Base-by-base conservation (phyloP, 2,888 invertebrate genomes). In the Dasysyrphus albostriatus region DNA sequence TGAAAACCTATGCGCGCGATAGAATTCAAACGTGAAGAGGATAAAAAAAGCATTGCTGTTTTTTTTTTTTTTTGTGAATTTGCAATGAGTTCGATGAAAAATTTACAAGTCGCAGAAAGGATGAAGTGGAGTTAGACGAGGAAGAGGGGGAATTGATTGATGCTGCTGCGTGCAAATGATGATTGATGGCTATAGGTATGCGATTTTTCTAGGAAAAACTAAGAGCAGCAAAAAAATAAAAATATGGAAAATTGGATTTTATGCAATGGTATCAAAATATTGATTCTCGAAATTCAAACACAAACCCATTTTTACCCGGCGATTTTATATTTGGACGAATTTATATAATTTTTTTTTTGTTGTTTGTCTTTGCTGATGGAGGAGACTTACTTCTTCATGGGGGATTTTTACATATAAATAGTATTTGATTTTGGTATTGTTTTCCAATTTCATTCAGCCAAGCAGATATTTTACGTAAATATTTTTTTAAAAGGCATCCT, bases 121-220 rank as follows among this genome's bases (percentile, higher is more conserved):
- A 7, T 42, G 34, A 3, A 1, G n/a, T 24, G 0, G 58, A 6
- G 14, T 2, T 10, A 16, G 29, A 7, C 44, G 29, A 14, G 14
- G 1, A 16, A n/a, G n/a, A n/a, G n/a, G 29, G 5, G 9, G 10
- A 16, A n/a, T 75, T 75, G 75, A 75, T 75, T 75, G 75, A 75
- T 75, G 56, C 65, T 67, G 14, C 49, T 75, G 24, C 29, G 44
- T 65, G 39, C 16, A 54, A 75, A 56, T 65, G 75, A 65, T 75
- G 75, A 75, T 75, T 75, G 75, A 75, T 75, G 75, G 19, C 14
- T 5, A 9, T 29, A 16, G 24, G 12, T 19, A 42, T 37, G 12
- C 19, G 54, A 65, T 42, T 54, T 54, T 63, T 54, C 10, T 49
- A 39, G 8, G 42, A 44, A 29, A 29, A n/a, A 29, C 10, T 44